Conservation (phyloP, 2,113 vertebrate species). For the Engraulis encrasicolus region DNA sequence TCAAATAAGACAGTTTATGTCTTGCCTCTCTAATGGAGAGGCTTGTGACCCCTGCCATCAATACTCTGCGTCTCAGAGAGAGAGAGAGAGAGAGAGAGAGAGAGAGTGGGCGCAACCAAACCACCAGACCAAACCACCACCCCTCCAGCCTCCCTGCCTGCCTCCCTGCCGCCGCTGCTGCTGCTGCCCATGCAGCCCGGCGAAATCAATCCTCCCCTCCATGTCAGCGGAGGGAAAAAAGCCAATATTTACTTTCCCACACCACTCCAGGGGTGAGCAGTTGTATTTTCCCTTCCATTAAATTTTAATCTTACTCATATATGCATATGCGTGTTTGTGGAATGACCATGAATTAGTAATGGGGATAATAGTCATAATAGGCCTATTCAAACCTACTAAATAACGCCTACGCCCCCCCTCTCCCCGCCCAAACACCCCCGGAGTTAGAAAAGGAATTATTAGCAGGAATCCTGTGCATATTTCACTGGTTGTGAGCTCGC, state of each 20-base stretch:
- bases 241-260: background rate
- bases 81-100: no score
- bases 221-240: background rate
- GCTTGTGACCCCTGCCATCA: constrained; percentile 36
- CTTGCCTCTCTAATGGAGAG: constrained; percentile 46
- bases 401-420: no score
- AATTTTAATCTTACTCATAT: constrained; percentile 15
- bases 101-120: constrained; percentile 8
- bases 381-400: background rate
- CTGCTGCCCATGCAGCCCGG: no score
- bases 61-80: background rate
- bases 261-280: background rate
- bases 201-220: no score
- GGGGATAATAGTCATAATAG: constrained; percentile 3
- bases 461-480: background rate
- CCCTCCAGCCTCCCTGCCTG: no score
- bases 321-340: background rate
- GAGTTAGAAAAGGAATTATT: background rate
- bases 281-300: constrained; percentile 4
- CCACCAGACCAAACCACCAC: no score
- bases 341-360: constrained; percentile 14
- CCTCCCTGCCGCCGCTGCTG: no score
- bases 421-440: no score
- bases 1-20: constrained; percentile 36
- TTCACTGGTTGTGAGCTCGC: background rate